phyloP scores from a whole-genome alignment of 2,113 vertebrate genomes.

The Passer domesticus region DNA sequence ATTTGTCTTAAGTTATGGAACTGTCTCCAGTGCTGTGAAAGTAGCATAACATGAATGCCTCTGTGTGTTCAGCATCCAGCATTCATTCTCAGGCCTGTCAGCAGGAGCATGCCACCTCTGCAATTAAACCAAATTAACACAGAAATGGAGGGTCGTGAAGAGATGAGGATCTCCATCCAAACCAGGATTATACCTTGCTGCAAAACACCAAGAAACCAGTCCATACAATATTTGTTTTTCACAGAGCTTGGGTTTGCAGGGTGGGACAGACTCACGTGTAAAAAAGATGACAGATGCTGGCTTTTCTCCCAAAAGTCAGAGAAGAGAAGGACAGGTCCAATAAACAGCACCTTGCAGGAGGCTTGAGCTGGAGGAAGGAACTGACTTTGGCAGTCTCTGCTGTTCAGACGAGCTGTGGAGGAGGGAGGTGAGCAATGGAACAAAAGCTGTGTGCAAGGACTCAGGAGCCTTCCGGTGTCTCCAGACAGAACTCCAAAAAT shows the following conservation, averaged over 20 bases:
- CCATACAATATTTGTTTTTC: neutral
- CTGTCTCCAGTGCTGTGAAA: neutral
- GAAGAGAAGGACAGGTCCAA: neutral
- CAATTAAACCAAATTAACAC: neutral
- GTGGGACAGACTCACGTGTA: neutral
- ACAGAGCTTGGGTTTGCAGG: neutral
- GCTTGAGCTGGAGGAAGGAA: neutral
- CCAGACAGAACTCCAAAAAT: neutral
- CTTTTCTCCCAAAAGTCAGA: neutral
- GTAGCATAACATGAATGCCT: neutral
- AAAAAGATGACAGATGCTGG: neutral
- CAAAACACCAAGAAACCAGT: neutral
- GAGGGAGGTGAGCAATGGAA: neutral
- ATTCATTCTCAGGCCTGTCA: neutral
- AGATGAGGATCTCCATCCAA: neutral
- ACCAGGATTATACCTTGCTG: neutral
- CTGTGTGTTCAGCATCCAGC: neutral
- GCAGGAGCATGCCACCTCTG: neutral
- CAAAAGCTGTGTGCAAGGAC: neutral
- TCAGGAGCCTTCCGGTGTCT: neutral
- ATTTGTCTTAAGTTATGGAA: conserved; percentile 19
- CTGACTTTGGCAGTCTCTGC: neutral
- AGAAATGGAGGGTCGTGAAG: neutral
- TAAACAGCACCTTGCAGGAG: neutral
- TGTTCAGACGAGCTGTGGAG: neutral